phyloP scores from a whole-genome alignment of 2,113 vertebrate genomes.

The Odontophorus gujanensis region DNA sequence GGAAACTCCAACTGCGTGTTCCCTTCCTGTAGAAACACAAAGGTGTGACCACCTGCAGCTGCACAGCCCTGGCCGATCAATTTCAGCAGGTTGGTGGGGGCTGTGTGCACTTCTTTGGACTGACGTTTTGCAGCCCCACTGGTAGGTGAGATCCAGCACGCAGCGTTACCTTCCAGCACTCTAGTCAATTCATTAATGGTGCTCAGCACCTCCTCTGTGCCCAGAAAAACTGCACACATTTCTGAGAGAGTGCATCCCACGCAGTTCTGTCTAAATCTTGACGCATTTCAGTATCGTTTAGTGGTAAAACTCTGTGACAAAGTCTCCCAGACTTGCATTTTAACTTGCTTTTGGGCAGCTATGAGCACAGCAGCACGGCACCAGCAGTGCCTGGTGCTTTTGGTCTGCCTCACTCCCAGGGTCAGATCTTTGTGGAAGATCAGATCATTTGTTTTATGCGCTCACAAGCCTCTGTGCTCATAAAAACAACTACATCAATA shows the following conservation, averaged over 20 bases:
- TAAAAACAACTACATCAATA: no score
- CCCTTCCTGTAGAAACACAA: background rate
- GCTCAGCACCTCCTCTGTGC: background rate
- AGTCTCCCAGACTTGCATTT: background rate
- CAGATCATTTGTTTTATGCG: no score
- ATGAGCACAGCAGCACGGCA: no score
- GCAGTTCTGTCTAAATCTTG: background rate
- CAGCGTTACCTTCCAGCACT: background rate
- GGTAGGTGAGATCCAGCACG: background rate
- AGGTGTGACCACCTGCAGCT: background rate
- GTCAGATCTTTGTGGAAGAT: no score
- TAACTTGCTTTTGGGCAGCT: no score
- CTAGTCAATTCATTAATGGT: background rate
- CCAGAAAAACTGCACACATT: background rate
- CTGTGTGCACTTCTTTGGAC: background rate
- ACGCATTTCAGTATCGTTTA: constrained; percentile 1
- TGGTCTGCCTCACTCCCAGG: no score
- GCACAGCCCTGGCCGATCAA: background rate
- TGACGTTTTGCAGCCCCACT: background rate
- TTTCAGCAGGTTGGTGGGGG: background rate
- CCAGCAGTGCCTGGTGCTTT: no score
- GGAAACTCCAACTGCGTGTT: background rate
- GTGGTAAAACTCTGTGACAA: background rate
- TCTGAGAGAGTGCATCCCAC: background rate
- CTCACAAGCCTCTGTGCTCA: no score